These are phyloP conservation scores for Lophotis ruficrista DNA, from an alignment of 2,113 vertebrate species.

Conservation along the genomic window DNA sequence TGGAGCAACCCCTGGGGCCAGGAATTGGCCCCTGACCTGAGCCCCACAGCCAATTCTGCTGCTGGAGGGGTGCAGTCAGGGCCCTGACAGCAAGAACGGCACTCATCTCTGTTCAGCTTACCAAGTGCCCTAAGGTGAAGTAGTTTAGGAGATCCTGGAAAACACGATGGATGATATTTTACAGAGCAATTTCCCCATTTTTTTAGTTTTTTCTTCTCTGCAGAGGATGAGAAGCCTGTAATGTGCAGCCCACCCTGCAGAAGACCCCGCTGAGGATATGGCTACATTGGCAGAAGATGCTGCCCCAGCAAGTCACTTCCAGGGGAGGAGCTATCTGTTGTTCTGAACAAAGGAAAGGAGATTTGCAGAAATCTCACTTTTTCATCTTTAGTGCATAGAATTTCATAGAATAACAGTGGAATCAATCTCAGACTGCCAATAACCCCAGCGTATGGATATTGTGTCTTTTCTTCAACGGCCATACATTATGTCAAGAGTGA, in stretches of 20 bases:
- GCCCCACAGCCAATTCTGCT: not conserved
- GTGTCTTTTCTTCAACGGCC: not conserved
- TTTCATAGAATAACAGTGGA: not conserved
- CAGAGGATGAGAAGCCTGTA: not conserved
- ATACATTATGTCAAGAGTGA: conserved; percentile 35
- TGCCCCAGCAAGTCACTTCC: not conserved
- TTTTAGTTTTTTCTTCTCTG: not conserved
- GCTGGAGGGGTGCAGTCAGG: rapidly evolving
- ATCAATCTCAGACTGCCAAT: conserved; percentile 54
- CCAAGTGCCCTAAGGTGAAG: not conserved
- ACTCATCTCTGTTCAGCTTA: not conserved
- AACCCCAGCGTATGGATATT: not conserved
- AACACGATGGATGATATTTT: not conserved
- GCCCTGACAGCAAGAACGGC: not conserved
- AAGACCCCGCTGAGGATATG: not conserved
- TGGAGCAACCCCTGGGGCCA: not conserved
- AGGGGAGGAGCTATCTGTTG: not conserved
- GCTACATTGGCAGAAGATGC: not conserved
- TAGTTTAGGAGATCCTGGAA: not conserved
- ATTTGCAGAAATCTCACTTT: not conserved
- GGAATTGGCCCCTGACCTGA: not conserved
- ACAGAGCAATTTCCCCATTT: not conserved
- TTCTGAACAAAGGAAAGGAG: not conserved
- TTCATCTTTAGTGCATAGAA: not conserved
- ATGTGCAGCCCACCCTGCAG: not conserved